phyloP scores from a whole-genome alignment of 2,888 invertebrate species.

The Crepidodera aurea region DNA sequence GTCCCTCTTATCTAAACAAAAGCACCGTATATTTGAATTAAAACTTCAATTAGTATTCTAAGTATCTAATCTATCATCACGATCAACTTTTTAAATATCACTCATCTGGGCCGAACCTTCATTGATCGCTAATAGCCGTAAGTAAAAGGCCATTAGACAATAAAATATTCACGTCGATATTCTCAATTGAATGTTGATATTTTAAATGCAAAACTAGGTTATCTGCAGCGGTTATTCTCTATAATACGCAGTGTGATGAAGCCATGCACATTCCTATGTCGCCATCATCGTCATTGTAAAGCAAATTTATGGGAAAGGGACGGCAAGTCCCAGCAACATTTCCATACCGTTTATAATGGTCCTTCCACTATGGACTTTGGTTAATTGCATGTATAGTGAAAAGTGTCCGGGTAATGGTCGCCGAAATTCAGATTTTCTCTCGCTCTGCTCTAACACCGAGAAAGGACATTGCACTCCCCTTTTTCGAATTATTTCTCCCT shows the following conservation, averaged over 20 bases:
- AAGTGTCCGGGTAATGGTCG: constrained; percentile 22
- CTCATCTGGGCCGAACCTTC: too few species aligned
- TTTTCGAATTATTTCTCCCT: constrained; percentile 6
- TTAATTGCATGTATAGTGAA: constrained; percentile 30
- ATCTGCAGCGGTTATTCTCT: constrained; percentile 25
- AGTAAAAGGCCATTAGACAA: neutral
- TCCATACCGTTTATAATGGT: constrained; percentile 35
- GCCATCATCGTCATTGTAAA: constrained; percentile 57
- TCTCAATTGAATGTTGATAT: constrained; percentile 13
- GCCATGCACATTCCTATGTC: constrained; percentile 53
- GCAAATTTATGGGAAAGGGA: constrained; percentile 56
- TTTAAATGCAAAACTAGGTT: constrained; percentile 25
- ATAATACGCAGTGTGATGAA: constrained; percentile 44
- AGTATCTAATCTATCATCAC: too few species aligned
- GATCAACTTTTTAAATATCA: too few species aligned
- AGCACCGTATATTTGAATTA: too few species aligned
- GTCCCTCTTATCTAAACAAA: too few species aligned
- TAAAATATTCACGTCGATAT: constrained; percentile 10
- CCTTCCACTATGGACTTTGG: constrained; percentile 30
- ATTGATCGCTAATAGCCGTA: neutral
- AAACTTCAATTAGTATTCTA: too few species aligned
- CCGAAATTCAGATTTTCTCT: constrained; percentile 27
- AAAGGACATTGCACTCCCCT: neutral
- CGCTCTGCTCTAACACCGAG: neutral
- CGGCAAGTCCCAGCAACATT: constrained; percentile 29